Evolutionary conservation across 2,797 vertebrate species (phyloP).

Genomic region (Intellagama lesueurii): DNA sequence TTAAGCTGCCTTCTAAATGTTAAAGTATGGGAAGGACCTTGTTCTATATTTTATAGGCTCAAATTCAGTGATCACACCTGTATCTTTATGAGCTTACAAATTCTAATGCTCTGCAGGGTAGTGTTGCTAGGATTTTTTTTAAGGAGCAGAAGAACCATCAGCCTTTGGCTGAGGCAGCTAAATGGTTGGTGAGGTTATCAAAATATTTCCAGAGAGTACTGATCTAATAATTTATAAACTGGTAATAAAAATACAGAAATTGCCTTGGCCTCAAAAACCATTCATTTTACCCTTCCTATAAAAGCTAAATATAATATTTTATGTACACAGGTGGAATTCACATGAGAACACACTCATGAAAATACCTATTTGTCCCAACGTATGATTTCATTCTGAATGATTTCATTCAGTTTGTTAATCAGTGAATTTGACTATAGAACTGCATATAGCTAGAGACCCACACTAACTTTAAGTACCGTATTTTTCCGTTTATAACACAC

Average conservation of each 20-base stretch:
- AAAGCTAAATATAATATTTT: not conserved
- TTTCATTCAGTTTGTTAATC: too few relatives aligned
- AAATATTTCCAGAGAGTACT: not conserved
- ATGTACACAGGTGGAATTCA: not conserved
- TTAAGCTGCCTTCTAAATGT: too few relatives aligned
- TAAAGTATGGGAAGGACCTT: too few relatives aligned
- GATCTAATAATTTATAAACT: not conserved
- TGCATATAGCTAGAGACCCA: not conserved
- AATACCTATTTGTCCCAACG: not conserved
- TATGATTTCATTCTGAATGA: not conserved
- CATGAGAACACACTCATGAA: not conserved
- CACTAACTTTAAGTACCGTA: not conserved
- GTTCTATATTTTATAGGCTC: not conserved
- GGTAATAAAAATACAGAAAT: not conserved
- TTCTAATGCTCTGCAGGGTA: not conserved
- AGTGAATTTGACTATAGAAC: not conserved
- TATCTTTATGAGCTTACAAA: not conserved
- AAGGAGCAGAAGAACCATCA: not conserved
- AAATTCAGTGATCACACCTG: not conserved
- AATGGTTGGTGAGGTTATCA: not conserved
- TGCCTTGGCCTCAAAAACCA: not conserved
- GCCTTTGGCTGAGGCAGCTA: not conserved
- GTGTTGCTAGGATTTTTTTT: not conserved
- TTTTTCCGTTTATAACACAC: too few relatives aligned
- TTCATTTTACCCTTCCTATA: not conserved